Percentiles rank a stretch among this genome's conserved stretches.
phyloP scores from a whole-genome alignment of 2,797 vertebrate genomes.

The Poeciliopsis gracilis region DNA sequence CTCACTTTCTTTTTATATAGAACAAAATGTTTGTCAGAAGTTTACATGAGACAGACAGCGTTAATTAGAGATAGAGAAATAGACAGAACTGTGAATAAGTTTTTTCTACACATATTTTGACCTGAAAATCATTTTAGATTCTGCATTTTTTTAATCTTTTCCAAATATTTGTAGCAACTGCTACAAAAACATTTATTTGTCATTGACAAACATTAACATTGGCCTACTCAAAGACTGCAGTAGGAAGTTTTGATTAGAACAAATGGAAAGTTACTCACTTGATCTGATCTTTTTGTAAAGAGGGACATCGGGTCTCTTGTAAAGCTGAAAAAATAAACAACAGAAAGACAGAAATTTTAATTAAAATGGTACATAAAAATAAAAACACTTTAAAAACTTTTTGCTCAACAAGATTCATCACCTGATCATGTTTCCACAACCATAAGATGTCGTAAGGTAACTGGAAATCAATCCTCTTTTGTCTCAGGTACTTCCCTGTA shows the following conservation, averaged over 20 bases:
- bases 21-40: background rate
- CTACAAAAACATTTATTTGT: background rate
- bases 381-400: background rate
- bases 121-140: background rate
- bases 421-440: constrained; percentile 99
- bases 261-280: constrained; percentile 70
- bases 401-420: constrained; percentile 62
- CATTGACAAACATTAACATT: background rate
- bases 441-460: constrained; percentile 99
- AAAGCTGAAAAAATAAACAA: constrained; percentile 71
- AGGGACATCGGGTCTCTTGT: constrained; percentile 85
- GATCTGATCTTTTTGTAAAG: constrained; percentile 86
- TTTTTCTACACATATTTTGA: background rate
- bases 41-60: background rate
- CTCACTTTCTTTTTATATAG: background rate
- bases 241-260: background rate
- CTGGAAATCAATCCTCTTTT: constrained; percentile 98
- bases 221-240: constrained; percentile 4
- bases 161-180: background rate
- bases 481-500: constrained; percentile 96
- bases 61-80: background rate
- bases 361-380: background rate
- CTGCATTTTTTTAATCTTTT: background rate
- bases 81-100: background rate
- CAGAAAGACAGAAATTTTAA: background rate